Base-by-base conservation (phyloP, 2,113 vertebrate species). In the Strix uralensis region DNA sequence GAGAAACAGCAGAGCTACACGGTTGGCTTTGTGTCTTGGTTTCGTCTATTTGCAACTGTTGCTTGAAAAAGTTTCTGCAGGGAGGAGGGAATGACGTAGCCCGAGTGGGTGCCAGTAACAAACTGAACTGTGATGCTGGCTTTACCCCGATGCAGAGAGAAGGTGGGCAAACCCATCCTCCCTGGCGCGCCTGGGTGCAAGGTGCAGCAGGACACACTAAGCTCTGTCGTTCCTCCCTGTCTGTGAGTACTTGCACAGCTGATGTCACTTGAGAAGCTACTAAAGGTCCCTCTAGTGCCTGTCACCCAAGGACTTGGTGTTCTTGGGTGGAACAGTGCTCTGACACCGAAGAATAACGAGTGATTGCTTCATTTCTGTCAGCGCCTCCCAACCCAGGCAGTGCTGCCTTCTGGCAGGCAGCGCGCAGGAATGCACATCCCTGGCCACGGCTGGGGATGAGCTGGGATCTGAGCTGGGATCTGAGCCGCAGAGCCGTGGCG, bases 281-380 rank as follows among this genome's bases (percentile, higher is more conserved):
- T 5, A 13, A 72, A 62, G 62, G 58, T 61, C 40, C 63, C 49
- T 57, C 23, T 46, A 9, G 5, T 2, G 30, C 66, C 29, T 72
- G 71, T 65, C 83, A 67, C 95, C 83, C 91, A 5, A 40, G 62
- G 54, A 21, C 47, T 38, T 55, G n/a, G 67, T 21, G 72, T 38
- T 87, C 73, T 78, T 42, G 91, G 70, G 89, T 70, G 89, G 85
- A 79, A 75, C 87, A 4, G 81, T 0, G 25, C 74, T 78, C 61
- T 70, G 90, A 58, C 42, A 59, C 18, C 1, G 9, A 49, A 15
- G 62, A 51, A n/a, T 30, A 12, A 36, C 25, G 94, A 74, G 21
- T 79, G 72, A 71, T 92, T 88, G 82, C 90, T 44, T 27, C 54
- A 13, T 9, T 78, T 23, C 95, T 96, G 93, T 88, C 95, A 86